A percentile compares a stretch with the other conserved stretches of the same genome.
Evolutionary conservation across 2,113 vertebrate species (phyloP).

Genomic region (Tiliqua scincoides): DNA sequence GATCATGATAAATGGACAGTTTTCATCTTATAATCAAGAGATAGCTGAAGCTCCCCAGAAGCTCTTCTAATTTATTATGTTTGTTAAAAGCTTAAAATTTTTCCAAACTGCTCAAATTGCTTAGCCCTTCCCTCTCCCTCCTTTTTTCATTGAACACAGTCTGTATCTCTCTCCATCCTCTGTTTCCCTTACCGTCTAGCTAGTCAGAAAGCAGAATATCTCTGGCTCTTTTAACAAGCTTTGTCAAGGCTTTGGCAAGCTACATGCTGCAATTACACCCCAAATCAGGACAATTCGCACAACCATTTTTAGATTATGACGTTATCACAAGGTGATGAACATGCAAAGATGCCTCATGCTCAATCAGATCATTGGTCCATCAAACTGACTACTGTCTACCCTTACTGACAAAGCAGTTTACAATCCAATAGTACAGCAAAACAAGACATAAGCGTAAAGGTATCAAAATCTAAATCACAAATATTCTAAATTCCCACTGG

Average conservation of each 20-base stretch:
- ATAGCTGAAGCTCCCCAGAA: constrained; percentile 33
- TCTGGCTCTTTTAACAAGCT: not conserved
- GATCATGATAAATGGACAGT: rapidly evolving
- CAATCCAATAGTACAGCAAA: not conserved
- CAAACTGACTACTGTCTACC: too few species aligned
- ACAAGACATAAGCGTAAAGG: not conserved
- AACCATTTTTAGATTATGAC: not conserved
- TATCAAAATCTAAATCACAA: not conserved
- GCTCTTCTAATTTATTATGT: constrained; percentile 34
- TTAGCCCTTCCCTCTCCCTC: not conserved
- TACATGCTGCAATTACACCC: not conserved
- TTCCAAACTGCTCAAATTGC: not conserved
- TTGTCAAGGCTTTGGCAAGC: not conserved
- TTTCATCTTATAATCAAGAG: constrained; percentile 16
- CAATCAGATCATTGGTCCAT: too few species aligned
- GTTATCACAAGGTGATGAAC: not conserved
- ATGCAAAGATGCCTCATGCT: too few species aligned
- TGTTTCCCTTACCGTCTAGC: not conserved
- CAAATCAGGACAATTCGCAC: not conserved
- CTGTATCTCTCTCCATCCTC: not conserved
- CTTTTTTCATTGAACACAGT: not conserved
- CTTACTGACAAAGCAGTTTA: not conserved
- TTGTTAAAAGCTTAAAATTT: constrained; percentile 23
- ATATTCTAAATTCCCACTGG: too few species aligned
- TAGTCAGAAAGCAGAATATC: not conserved